phyloP scores from a whole-genome alignment of 2,113 vertebrate species.

The Halcyon malimbica region DNA sequence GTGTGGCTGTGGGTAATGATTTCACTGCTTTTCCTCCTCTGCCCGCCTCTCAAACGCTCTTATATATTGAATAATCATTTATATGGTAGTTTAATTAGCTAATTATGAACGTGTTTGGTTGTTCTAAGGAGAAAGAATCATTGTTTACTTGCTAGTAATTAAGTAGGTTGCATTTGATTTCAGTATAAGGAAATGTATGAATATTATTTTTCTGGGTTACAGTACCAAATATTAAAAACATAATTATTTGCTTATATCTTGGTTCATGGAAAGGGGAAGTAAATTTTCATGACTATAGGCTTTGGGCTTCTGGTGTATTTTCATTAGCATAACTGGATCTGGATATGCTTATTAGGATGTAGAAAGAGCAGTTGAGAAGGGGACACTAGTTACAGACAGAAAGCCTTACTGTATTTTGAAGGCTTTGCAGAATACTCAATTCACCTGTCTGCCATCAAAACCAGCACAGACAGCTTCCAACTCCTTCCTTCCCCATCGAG shows the following conservation, averaged over 20 bases:
- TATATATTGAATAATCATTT: slow-evolving; percentile 60
- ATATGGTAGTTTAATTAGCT: slow-evolving; percentile 64
- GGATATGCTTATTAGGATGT: neutral
- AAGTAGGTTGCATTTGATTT: slow-evolving; percentile 59
- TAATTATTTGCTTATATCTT: slow-evolving; percentile 58
- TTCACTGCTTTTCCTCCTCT: slow-evolving; percentile 11
- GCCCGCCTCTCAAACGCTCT: neutral
- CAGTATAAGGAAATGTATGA: slow-evolving; percentile 31
- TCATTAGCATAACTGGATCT: neutral
- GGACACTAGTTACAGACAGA: neutral
- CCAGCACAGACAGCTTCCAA: neutral
- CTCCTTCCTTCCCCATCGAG: neutral
- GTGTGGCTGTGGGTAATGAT: neutral
- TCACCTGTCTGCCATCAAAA: neutral
- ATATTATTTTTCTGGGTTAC: slow-evolving; percentile 33
- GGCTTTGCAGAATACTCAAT: neutral
- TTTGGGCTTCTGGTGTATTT: neutral
- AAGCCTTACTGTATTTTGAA: neutral
- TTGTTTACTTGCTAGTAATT: slow-evolving; percentile 62
- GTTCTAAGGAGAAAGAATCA: slow-evolving; percentile 52
- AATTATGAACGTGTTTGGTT: slow-evolving; percentile 48
- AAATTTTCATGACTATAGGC: neutral
- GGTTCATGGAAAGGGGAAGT: neutral
- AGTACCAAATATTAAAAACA: slow-evolving; percentile 48
- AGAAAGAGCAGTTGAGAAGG: neutral